These are phyloP conservation scores for Drosophila setifemur DNA, from an alignment of 1,140 invertebrate species.

Conservation along the genomic window DNA sequence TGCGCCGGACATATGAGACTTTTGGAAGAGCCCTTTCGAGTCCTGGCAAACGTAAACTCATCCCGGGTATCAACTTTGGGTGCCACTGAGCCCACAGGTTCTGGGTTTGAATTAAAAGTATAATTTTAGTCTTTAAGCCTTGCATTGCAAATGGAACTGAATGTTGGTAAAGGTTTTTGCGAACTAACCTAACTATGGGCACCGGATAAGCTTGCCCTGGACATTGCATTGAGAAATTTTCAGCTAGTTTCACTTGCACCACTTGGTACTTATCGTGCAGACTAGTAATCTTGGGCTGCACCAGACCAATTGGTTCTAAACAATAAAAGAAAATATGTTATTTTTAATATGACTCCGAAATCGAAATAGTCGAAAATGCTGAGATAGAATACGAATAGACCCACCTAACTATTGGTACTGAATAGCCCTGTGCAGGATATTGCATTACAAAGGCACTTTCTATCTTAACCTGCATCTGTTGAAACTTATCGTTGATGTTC, in stretches of 20 bases:
- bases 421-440: conserved; percentile 86
- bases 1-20: conserved; percentile 87
- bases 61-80: conserved; percentile 86
- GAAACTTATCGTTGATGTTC: conserved; percentile 83
- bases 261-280: conserved; percentile 84
- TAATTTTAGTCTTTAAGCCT: background rate
- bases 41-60: conserved; percentile 81
- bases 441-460: conserved; percentile 84
- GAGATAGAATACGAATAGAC: conserved; percentile 19
- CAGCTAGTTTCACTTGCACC: conserved; percentile 83
- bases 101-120: conserved; percentile 76
- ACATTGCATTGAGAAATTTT: conserved; percentile 86
- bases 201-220: conserved; percentile 87
- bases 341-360: no score
- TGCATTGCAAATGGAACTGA: conserved; percentile 12
- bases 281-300: conserved; percentile 86
- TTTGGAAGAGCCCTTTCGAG: conserved; percentile 80
- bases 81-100: conserved; percentile 88
- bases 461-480: conserved; percentile 84
- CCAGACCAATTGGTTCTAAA: conserved; percentile 87
- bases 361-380: conserved; percentile 18
- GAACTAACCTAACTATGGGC: conserved; percentile 86
- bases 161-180: conserved; percentile 23
- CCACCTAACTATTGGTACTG: conserved; percentile 87
- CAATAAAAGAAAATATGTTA: conserved; percentile 10